These are phyloP conservation scores for Myocastor coypus DNA, from an alignment of 2,113 vertebrate species.

Conservation along the genomic window DNA sequence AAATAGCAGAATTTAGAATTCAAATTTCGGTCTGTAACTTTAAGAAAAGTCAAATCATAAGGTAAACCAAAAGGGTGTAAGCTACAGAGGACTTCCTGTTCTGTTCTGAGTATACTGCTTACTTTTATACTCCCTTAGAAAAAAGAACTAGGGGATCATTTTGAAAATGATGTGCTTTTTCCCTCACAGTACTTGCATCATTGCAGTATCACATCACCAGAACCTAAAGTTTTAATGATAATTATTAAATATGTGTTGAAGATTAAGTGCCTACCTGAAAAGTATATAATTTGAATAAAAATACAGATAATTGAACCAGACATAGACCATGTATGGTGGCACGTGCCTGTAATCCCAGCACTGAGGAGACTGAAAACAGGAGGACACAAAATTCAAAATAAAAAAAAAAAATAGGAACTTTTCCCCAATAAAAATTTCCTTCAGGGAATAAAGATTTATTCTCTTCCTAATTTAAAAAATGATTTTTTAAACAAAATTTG, in stretches of 20 bases:
- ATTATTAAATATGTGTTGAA: neutral
- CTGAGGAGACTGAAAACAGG: too few relatives aligned
- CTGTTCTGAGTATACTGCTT: neutral
- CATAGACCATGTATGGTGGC: too few relatives aligned
- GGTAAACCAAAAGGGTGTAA: neutral
- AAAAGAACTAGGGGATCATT: neutral
- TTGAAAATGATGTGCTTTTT: constrained; percentile 8
- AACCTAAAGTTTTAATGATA: constrained; percentile 32
- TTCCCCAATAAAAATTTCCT: neutral
- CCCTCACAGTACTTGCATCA: neutral
- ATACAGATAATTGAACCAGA: neutral
- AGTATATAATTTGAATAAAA: neutral
- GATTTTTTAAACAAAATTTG: neutral
- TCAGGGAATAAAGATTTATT: neutral
- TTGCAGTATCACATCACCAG: neutral
- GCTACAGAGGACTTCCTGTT: neutral
- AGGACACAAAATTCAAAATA: too few relatives aligned
- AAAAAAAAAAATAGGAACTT: neutral
- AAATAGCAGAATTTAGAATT: neutral
- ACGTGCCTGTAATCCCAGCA: too few relatives aligned
- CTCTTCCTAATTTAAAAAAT: neutral
- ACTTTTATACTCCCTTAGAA: neutral
- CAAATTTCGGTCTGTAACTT: neutral
- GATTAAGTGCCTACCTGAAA: neutral
- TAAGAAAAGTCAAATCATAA: neutral